phyloP scores from a whole-genome alignment of 2,888 invertebrate species.

The Sminthurides aquaticus region DNA sequence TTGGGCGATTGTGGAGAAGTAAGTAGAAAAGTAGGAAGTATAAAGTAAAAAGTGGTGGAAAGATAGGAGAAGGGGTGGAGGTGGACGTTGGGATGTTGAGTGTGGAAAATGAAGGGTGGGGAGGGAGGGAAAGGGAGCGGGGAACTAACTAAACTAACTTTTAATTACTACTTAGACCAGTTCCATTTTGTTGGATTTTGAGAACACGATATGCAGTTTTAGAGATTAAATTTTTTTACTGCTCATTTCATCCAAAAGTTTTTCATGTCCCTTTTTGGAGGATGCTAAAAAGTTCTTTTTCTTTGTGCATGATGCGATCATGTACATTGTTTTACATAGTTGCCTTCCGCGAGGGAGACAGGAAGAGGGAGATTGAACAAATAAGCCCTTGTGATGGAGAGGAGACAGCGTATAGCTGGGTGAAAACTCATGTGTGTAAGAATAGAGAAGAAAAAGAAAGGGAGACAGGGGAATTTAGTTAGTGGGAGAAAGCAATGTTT shows the following conservation, averaged over 20 bases:
- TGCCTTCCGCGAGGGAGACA: no score
- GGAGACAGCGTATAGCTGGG: background rate
- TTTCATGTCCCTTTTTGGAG: conserved; percentile 20
- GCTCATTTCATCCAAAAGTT: conserved; percentile 28
- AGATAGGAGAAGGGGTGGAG: conserved; percentile 4
- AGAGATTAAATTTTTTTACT: conserved; percentile 35
- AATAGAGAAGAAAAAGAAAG: background rate
- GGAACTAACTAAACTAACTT: conserved; percentile 39
- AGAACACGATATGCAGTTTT: conserved; percentile 34
- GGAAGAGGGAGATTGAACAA: background rate
- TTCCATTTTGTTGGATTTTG: conserved; percentile 39
- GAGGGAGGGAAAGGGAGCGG: conserved; percentile 21
- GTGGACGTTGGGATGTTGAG: no score
- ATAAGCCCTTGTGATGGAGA: background rate
- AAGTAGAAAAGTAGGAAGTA: background rate
- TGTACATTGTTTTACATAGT: background rate
- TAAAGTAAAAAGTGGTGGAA: background rate
- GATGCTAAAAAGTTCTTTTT: background rate
- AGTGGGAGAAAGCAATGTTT: no score
- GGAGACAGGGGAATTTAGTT: no score
- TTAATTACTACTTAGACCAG: conserved; percentile 42
- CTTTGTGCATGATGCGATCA: background rate
- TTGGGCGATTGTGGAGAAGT: background rate
- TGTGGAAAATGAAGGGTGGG: background rate
- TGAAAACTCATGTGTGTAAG: no score